Percentiles rank a stretch among this genome's conserved stretches.
Conservation (phyloP, 1,140 invertebrate species). For the Ceratosolen solmsi region DNA sequence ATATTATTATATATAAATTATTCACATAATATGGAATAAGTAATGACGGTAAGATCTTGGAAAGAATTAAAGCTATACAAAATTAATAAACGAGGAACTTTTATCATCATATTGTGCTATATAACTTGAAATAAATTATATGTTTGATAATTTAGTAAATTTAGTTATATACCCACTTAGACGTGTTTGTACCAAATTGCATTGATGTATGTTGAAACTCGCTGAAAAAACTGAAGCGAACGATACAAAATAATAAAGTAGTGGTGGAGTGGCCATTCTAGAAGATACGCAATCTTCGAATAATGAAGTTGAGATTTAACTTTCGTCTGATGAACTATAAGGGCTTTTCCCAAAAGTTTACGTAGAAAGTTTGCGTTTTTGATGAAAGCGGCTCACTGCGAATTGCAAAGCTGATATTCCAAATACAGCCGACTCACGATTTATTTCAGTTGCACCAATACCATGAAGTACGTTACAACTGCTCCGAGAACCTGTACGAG, state of each 20-base stretch:
- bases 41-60: background rate
- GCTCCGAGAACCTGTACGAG: slow-evolving; percentile 84
- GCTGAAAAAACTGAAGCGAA: background rate
- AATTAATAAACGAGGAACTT: slow-evolving; percentile 28
- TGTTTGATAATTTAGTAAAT: background rate
- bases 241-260: background rate
- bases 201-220: no score
- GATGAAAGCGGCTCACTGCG: slow-evolving; percentile 9
- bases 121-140: slow-evolving; percentile 17
- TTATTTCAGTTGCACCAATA: slow-evolving; percentile 89
- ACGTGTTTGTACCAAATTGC: no score
- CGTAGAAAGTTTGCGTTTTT: slow-evolving; percentile 3
- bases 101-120: background rate
- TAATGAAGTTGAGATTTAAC: slow-evolving; percentile 36
- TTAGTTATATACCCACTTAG: background rate
- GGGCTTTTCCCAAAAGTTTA: slow-evolving; percentile 29
- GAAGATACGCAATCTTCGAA: slow-evolving; percentile 22
- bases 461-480: slow-evolving; percentile 92
- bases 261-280: background rate
- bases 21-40: background rate
- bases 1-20: slow-evolving; percentile 9
- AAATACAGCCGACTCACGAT: slow-evolving; percentile 43
- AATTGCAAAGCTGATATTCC: slow-evolving; percentile 37
- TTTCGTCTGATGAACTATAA: slow-evolving; percentile 13
- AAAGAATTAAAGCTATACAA: slow-evolving; percentile 4